phyloP scores from a whole-genome alignment of 2,888 invertebrate species.

The Cataglyphis rosenhaueri region DNA sequence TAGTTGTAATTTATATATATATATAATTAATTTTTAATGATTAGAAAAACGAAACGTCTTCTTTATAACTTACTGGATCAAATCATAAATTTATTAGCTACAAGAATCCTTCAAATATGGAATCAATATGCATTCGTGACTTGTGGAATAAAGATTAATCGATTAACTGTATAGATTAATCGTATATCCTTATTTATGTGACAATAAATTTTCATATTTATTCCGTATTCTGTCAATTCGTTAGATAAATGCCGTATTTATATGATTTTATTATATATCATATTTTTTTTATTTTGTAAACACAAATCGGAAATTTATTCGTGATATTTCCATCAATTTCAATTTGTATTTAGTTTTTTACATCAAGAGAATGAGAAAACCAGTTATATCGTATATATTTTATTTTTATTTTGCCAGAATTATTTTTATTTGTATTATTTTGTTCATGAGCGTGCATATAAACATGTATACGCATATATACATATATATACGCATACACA shows the following conservation, averaged over 20 bases:
- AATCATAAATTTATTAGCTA: not conserved
- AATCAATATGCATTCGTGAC: not conserved
- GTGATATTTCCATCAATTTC: not conserved
- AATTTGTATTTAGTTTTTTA: constrained; percentile 22
- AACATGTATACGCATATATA: too few relatives aligned
- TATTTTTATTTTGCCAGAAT: constrained; percentile 1
- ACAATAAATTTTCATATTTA: not conserved
- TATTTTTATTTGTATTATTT: not conserved
- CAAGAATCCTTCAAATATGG: not conserved
- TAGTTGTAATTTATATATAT: not conserved
- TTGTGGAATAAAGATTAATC: not conserved
- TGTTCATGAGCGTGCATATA: not conserved
- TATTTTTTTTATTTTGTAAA: not conserved
- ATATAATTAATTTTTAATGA: not conserved
- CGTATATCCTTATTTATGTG: not conserved
- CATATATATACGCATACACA: not conserved
- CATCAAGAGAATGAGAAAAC: not conserved
- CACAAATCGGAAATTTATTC: constrained; percentile 11
- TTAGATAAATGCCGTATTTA: not conserved
- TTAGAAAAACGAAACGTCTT: not conserved
- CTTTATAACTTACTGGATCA: not conserved
- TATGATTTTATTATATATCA: not conserved
- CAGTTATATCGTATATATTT: not conserved
- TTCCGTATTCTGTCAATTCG: not conserved
- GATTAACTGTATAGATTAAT: not conserved